These are phyloP conservation scores for Lacanobia wlatinum DNA, from an alignment of 2,888 invertebrate species.

Conservation along the genomic window DNA sequence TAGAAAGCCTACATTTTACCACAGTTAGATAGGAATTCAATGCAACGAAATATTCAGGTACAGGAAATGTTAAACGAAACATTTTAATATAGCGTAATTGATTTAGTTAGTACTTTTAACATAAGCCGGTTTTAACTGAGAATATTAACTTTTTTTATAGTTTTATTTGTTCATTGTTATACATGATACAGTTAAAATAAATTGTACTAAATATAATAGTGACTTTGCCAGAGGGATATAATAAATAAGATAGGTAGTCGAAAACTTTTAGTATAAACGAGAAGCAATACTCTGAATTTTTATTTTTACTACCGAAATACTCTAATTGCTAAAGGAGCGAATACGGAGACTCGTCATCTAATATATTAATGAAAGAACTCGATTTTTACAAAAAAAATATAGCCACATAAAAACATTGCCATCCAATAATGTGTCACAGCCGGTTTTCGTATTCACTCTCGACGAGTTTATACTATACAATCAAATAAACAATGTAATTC, in stretches of 20 bases:
- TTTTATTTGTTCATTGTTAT: slow-evolving; percentile 75
- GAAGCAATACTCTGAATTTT: slow-evolving; percentile 90
- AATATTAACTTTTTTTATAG: slow-evolving; percentile 69
- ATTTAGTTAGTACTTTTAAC: slow-evolving; percentile 79
- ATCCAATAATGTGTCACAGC: slow-evolving; percentile 50
- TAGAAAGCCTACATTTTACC: slow-evolving; percentile 57
- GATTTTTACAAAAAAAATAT: slow-evolving; percentile 56
- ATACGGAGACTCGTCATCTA: slow-evolving; percentile 73
- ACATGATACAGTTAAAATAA: slow-evolving; percentile 69
- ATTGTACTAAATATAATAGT: slow-evolving; percentile 73
- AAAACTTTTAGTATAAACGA: slow-evolving; percentile 90
- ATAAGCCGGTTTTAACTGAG: slow-evolving; percentile 73
- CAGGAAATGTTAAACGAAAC: slow-evolving; percentile 76
- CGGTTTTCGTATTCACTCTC: slow-evolving; percentile 75
- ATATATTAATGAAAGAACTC: slow-evolving; percentile 34
- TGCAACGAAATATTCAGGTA: slow-evolving; percentile 83
- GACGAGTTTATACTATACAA: slow-evolving; percentile 77
- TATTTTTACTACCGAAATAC: slow-evolving; percentile 88
- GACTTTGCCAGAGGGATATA: slow-evolving; percentile 89
- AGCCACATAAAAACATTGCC: slow-evolving; percentile 50
- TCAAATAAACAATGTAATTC: slow-evolving; percentile 80
- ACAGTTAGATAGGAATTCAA: slow-evolving; percentile 71
- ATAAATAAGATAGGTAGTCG: slow-evolving; percentile 87
- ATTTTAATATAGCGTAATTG: slow-evolving; percentile 77
- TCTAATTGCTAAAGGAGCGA: slow-evolving; percentile 80